Evolutionary conservation across 2,113 vertebrate genomes (phyloP).

Genomic region (Vulpes ferrilata): DNA sequence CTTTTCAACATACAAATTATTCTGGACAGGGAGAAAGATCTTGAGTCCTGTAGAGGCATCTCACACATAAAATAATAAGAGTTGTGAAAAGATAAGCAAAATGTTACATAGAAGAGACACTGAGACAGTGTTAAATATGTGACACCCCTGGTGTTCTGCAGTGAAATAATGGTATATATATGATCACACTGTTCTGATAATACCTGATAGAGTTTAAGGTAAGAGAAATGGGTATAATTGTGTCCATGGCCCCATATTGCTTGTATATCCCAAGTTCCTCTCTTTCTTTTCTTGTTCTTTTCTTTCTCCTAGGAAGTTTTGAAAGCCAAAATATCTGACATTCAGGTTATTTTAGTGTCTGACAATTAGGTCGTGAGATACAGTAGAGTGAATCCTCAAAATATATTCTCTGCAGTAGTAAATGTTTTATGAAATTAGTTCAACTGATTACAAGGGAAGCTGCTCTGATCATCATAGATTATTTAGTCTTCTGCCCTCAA

Average conservation of each 20-base stretch:
- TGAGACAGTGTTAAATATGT: neutral
- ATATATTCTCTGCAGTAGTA: neutral
- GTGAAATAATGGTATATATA: neutral
- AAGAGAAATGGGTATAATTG: neutral
- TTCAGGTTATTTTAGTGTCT: neutral
- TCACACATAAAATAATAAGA: neutral
- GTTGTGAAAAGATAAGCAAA: neutral
- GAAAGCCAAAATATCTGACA: neutral
- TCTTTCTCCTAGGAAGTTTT: neutral
- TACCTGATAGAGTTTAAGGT: neutral
- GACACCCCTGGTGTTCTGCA: neutral
- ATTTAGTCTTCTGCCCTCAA: neutral
- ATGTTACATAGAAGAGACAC: neutral
- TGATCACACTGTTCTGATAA: neutral
- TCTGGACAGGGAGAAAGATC: neutral
- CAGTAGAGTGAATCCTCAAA: neutral
- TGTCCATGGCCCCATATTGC: neutral
- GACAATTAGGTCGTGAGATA: neutral
- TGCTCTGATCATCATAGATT: neutral
- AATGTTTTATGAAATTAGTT: neutral
- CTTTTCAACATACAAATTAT: neutral
- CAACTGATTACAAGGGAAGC: neutral
- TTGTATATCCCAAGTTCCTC: neutral
- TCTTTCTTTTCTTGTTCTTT: neutral
- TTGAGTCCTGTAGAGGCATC: neutral